These are phyloP conservation scores for Mustela lutreola DNA, from an alignment of 2,113 vertebrate genomes.

Conservation along the genomic window DNA sequence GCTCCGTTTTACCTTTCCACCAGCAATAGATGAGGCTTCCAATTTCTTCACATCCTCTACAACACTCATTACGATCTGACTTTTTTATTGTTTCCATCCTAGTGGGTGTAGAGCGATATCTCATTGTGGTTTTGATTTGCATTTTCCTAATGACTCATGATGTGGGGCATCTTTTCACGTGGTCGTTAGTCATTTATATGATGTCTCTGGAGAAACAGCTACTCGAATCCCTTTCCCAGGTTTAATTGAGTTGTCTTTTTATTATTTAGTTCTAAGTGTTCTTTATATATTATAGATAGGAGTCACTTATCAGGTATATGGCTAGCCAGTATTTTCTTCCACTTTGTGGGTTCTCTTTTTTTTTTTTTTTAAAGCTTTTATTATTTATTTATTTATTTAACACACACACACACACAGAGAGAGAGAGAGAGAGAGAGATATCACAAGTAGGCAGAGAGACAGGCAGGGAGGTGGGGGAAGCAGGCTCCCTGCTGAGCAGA, in stretches of 20 bases:
- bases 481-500: too few species aligned
- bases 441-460: too few species aligned
- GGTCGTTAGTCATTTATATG: background rate
- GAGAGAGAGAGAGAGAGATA: too few species aligned
- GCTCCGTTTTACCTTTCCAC: background rate
- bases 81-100: background rate
- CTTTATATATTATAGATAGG: background rate
- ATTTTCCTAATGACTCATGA: background rate
- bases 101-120: background rate
- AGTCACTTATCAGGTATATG: background rate
- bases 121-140: constrained; percentile 34
- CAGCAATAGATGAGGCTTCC: background rate
- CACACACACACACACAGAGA: too few species aligned
- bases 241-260: background rate
- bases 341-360: background rate
- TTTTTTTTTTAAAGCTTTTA: too few species aligned
- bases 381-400: too few species aligned
- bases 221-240: background rate
- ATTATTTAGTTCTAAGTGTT: background rate
- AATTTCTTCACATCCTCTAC: background rate
- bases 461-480: too few species aligned
- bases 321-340: background rate
- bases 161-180: background rate
- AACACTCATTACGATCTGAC: background rate
- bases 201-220: constrained; percentile 37